A percentile compares a stretch with the other conserved stretches of the same genome.
Conservation (phyloP, 2,888 invertebrate species). For the Megastigmus dorsalis region DNA sequence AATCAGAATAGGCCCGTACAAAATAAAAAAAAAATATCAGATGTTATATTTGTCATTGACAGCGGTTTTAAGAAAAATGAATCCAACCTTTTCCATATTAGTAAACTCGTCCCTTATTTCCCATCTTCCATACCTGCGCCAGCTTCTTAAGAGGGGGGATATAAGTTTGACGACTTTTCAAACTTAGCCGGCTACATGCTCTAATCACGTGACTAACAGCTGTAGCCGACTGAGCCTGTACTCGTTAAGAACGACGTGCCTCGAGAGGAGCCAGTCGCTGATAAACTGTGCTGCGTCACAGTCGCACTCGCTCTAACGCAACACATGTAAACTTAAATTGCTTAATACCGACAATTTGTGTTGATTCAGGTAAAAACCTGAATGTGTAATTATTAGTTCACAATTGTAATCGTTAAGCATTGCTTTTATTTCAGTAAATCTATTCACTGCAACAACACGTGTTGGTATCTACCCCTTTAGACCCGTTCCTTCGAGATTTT, state of each 20-base stretch:
- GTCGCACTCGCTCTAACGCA: conserved; percentile 20
- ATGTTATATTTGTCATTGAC: background rate
- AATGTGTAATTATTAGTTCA: too few species aligned
- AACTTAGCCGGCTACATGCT: conserved; percentile 34
- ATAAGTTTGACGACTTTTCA: conserved; percentile 44
- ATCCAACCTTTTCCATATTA: background rate
- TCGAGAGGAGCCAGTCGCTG: conserved; percentile 37
- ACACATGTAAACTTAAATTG: too few species aligned
- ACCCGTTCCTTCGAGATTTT: too few species aligned
- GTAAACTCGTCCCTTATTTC: background rate
- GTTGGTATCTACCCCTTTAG: too few species aligned
- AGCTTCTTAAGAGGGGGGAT: background rate
- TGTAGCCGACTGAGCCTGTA: conserved; percentile 31
- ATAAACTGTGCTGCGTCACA: conserved; percentile 43
- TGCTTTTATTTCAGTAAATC: too few species aligned
- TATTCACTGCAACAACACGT: too few species aligned
- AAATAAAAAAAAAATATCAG: background rate
- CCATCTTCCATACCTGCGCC: background rate
- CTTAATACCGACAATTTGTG: too few species aligned
- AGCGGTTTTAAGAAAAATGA: background rate
- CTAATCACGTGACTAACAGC: conserved; percentile 23
- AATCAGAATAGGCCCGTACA: too few species aligned
- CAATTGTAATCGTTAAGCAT: too few species aligned
- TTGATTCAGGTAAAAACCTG: too few species aligned
- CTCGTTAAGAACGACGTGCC: conserved; percentile 36